Percentiles rank a stretch among this genome's conserved stretches.
phyloP scores from a whole-genome alignment of 1,140 invertebrate genomes.

The Philaenus spumarius region DNA sequence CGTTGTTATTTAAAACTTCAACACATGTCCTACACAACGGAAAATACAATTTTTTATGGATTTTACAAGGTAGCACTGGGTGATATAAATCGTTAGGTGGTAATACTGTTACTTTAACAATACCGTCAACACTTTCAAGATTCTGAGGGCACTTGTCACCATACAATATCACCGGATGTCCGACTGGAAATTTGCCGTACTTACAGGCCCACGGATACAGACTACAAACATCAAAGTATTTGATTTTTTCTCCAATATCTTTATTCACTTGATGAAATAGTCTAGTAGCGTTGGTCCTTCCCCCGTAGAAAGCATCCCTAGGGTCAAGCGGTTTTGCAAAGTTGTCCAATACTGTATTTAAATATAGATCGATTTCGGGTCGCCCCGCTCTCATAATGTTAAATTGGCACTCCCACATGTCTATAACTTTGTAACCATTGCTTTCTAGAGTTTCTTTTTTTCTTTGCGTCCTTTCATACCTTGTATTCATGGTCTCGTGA shows the following conservation, averaged over 20 bases:
- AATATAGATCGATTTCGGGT: too few species aligned
- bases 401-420: too few species aligned
- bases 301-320: not conserved
- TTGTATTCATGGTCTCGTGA: too few species aligned
- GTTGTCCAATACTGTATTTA: too few species aligned
- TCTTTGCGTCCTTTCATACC: too few species aligned
- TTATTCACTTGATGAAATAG: not conserved
- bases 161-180: slow-evolving; percentile 36
- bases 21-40: slow-evolving; percentile 30
- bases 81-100: slow-evolving; percentile 32
- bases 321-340: not conserved
- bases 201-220: slow-evolving; percentile 36
- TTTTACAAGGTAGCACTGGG: slow-evolving; percentile 31
- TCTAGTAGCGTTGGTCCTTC: not conserved
- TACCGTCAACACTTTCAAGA: slow-evolving; percentile 21
- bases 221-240: slow-evolving; percentile 19
- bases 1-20: slow-evolving; percentile 2
- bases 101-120: slow-evolving; percentile 30
- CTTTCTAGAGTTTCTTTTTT: too few species aligned
- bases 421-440: too few species aligned
- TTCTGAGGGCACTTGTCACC: slow-evolving; percentile 13
- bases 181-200: slow-evolving; percentile 34
- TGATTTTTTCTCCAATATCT: not conserved
- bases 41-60: slow-evolving; percentile 32
- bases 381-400: too few species aligned